phyloP scores from a whole-genome alignment of 1,140 invertebrate species.

The Orius laevigatus region DNA sequence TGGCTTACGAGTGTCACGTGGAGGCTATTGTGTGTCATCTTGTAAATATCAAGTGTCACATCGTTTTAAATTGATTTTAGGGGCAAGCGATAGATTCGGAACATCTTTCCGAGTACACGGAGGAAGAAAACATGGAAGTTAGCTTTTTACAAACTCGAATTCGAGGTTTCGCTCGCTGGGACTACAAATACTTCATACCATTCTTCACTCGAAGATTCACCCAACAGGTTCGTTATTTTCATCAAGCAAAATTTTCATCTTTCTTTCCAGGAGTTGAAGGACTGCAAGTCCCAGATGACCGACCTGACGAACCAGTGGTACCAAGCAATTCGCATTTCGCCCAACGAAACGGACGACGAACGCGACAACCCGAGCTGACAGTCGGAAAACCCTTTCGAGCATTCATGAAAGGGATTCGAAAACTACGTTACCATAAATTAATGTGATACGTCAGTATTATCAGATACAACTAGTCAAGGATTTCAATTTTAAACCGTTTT shows the following conservation, averaged over 20 bases:
- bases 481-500: too few relatives aligned
- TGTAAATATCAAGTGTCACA: too few relatives aligned
- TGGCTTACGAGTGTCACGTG: too few relatives aligned
- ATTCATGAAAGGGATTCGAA: slow-evolving; percentile 2
- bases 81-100: slow-evolving; percentile 92
- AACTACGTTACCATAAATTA: too few relatives aligned
- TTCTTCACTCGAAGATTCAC: slow-evolving; percentile 91
- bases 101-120: slow-evolving; percentile 86
- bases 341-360: slow-evolving; percentile 50
- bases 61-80: slow-evolving; percentile 32
- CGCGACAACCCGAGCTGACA: slow-evolving; percentile 13
- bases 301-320: slow-evolving; percentile 94
- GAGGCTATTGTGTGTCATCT: too few relatives aligned
- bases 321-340: slow-evolving; percentile 74
- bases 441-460: too few relatives aligned
- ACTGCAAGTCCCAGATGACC: slow-evolving; percentile 91
- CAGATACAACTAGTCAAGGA: too few relatives aligned
- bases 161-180: slow-evolving; percentile 73
- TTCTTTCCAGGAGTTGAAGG: slow-evolving; percentile 65
- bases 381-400: slow-evolving; percentile 14
- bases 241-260: slow-evolving; percentile 10
- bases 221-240: slow-evolving; percentile 43
- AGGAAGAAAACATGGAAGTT: slow-evolving; percentile 74
- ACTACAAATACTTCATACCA: slow-evolving; percentile 85
- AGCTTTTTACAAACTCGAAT: slow-evolving; percentile 46